phyloP scores from a whole-genome alignment of 2,113 vertebrate species.

The Cacatua alba region DNA sequence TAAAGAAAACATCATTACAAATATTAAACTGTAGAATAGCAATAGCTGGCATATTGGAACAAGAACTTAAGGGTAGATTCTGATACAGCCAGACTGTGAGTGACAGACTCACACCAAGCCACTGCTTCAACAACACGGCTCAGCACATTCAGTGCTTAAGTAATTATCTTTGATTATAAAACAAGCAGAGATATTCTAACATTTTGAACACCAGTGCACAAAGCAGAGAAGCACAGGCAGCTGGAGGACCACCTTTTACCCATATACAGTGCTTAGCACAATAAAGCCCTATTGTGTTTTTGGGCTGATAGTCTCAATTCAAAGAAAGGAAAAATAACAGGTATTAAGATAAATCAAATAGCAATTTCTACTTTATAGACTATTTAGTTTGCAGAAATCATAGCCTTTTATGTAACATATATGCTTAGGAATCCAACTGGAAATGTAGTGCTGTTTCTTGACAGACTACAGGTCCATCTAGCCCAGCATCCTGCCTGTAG shows the following conservation, averaged over 20 bases:
- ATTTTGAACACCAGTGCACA: neutral
- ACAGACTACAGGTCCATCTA: neutral
- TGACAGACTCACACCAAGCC: neutral
- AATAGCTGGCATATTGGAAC: neutral
- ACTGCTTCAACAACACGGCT: neutral
- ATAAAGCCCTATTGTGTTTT: neutral
- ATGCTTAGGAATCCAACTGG: neutral
- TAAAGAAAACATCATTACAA: slow-evolving; percentile 52
- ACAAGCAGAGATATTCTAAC: neutral
- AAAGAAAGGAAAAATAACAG: neutral
- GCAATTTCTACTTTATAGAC: neutral
- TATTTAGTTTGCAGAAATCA: neutral
- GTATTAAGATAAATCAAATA: neutral
- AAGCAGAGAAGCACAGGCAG: neutral
- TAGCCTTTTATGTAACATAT: neutral
- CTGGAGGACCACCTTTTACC: neutral
- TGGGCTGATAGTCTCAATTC: neutral
- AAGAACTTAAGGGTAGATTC: neutral
- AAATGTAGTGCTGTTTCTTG: neutral
- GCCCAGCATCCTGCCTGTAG: neutral
- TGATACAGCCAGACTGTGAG: neutral
- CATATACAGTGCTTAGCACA: neutral
- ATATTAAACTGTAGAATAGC: slow-evolving; percentile 22
- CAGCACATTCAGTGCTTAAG: neutral
- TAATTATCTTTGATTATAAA: neutral